Evolutionary conservation across 2,888 invertebrate genomes (phyloP).

Genomic region (Marasmarcha lunaedactyla): DNA sequence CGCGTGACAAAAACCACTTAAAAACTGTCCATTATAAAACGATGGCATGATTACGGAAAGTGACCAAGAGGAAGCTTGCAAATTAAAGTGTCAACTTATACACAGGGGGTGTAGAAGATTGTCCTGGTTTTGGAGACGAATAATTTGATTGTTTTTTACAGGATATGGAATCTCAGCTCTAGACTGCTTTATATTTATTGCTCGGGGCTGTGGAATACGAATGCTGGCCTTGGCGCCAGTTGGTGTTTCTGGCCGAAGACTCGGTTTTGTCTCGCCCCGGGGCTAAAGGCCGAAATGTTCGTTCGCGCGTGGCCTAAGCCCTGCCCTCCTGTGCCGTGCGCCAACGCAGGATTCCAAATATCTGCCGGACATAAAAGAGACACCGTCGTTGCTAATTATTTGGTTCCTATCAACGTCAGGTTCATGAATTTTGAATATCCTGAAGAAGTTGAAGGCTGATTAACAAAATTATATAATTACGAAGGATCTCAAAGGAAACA

Average conservation of each 20-base stretch:
- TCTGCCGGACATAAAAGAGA: slow-evolving; percentile 39
- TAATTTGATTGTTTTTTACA: slow-evolving; percentile 15
- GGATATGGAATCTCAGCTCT: slow-evolving; percentile 32
- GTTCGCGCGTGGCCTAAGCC: slow-evolving; percentile 31
- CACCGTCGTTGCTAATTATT: slow-evolving; percentile 32
- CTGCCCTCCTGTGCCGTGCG: slow-evolving; percentile 22
- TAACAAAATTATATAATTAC: too few species aligned
- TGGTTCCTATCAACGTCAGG: slow-evolving; percentile 31
- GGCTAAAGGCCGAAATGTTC: slow-evolving; percentile 26
- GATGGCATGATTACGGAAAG: too few species aligned
- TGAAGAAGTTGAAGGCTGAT: too few species aligned
- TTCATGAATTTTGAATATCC: slow-evolving; percentile 12
- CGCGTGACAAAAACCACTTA: too few species aligned
- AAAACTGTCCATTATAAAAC: too few species aligned
- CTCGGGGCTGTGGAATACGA: slow-evolving; percentile 36
- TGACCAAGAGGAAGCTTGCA: too few species aligned
- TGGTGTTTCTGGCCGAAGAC: slow-evolving; percentile 40
- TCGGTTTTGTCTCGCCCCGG: slow-evolving; percentile 36
- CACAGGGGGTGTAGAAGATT: too few species aligned
- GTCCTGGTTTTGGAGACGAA: too few species aligned
- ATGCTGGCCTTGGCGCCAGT: slow-evolving; percentile 32
- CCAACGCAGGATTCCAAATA: slow-evolving; percentile 29
- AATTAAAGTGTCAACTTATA: too few species aligned
- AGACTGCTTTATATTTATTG: slow-evolving; percentile 34
- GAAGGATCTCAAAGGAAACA: too few species aligned